These are phyloP conservation scores for Wiebesia pumilae DNA, from an alignment of 1,140 invertebrate species.

Conservation along the genomic window DNA sequence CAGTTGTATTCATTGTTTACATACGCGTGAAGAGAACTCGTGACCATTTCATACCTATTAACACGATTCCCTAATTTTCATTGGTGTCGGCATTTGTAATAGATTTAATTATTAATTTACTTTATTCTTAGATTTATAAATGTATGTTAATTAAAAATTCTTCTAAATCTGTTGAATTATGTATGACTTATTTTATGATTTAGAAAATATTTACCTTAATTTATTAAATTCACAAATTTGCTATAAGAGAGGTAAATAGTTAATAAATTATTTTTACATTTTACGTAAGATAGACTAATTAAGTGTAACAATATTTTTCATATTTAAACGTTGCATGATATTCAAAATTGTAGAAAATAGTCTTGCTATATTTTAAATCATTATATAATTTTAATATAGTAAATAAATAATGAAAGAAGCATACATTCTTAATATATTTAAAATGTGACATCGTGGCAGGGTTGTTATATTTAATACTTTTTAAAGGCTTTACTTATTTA, in stretches of 20 bases:
- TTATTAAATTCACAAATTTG: too few species aligned
- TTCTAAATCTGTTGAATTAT: slow-evolving; percentile 7
- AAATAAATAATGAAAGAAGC: too few species aligned
- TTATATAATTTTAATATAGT: not conserved
- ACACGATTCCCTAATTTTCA: slow-evolving; percentile 55
- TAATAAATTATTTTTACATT: too few species aligned
- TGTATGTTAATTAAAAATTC: slow-evolving; percentile 6
- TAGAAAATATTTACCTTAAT: too few species aligned
- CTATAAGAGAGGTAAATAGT: too few species aligned
- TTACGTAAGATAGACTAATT: not conserved
- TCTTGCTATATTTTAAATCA: not conserved
- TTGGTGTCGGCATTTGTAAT: slow-evolving; percentile 55
- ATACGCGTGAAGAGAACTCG: slow-evolving; percentile 49
- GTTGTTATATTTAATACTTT: too few species aligned
- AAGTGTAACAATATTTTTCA: not conserved
- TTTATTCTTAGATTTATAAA: slow-evolving; percentile 22
- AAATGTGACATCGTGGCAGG: too few species aligned
- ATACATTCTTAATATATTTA: too few species aligned
- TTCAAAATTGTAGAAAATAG: not conserved
- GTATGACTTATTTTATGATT: too few species aligned
- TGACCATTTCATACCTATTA: slow-evolving; percentile 46
- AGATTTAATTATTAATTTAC: slow-evolving; percentile 36
- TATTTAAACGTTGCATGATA: slow-evolving; percentile 32
- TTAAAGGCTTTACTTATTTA: too few species aligned
- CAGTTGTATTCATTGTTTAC: slow-evolving; percentile 10